These are phyloP conservation scores for Chloebia gouldiae DNA, from an alignment of 2,113 vertebrate genomes.

Conservation along the genomic window DNA sequence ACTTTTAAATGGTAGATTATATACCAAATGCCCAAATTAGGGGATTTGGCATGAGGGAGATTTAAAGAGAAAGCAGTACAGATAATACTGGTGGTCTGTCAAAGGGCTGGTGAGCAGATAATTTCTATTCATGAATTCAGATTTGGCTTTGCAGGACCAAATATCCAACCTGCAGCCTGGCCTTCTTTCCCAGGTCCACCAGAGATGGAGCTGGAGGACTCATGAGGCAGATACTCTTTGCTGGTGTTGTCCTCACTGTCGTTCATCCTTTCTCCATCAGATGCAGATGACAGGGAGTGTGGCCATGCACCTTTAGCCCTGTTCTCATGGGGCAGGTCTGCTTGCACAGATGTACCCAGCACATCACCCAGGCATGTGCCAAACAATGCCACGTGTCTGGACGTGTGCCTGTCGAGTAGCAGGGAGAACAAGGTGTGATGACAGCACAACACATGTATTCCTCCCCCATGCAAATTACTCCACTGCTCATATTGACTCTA, in stretches of 20 bases:
- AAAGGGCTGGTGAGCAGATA: accelerated
- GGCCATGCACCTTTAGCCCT: background rate
- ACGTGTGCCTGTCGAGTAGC: accelerated
- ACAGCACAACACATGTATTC: background rate
- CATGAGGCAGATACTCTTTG: background rate
- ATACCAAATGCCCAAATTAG: background rate
- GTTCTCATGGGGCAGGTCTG: background rate
- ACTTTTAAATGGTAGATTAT: background rate
- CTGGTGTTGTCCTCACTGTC: background rate
- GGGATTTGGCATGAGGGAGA: background rate
- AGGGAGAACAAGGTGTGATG: background rate
- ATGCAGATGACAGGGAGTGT: accelerated
- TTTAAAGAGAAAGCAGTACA: background rate
- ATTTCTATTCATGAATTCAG: background rate
- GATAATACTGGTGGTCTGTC: background rate
- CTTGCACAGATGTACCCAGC: background rate
- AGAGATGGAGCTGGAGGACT: background rate
- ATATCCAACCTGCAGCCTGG: background rate
- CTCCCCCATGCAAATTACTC: background rate
- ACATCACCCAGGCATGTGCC: accelerated
- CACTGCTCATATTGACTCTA: background rate
- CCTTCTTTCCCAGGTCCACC: background rate
- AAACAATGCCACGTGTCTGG: background rate
- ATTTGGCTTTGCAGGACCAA: background rate
- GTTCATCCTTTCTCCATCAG: background rate